These are phyloP conservation scores for Ochropacha duplaris DNA, from an alignment of 2,888 invertebrate species.

Conservation along the genomic window DNA sequence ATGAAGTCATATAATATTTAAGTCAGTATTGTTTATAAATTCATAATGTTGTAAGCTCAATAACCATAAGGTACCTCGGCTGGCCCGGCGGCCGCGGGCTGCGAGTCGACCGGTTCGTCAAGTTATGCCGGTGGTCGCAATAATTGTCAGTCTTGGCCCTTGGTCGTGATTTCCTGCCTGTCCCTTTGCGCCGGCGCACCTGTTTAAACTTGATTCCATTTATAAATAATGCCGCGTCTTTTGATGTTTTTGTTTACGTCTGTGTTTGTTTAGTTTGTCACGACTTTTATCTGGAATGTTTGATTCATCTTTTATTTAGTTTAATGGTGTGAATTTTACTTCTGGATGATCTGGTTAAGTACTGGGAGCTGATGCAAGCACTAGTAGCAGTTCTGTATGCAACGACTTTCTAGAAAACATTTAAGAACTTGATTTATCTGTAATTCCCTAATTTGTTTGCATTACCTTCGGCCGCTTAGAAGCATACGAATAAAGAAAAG, in stretches of 20 bases:
- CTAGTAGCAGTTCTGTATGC: no score
- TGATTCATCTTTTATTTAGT: background rate
- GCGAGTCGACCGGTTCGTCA: background rate
- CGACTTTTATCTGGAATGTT: background rate
- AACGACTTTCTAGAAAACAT: no score
- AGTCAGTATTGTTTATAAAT: background rate
- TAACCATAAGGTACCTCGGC: background rate
- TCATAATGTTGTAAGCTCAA: background rate
- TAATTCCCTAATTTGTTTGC: no score
- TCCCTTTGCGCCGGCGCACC: background rate
- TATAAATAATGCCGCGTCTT: background rate
- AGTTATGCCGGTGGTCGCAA: background rate
- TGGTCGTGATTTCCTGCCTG: constrained; percentile 9
- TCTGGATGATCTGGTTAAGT: no score
- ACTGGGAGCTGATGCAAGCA: no score
- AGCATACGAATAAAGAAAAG: no score
- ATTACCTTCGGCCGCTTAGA: no score
- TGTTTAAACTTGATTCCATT: background rate
- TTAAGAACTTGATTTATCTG: no score
- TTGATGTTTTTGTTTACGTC: background rate
- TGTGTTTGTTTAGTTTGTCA: background rate
- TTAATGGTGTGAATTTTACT: no score
- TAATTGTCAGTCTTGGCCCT: constrained; percentile 4
- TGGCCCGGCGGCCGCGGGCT: no score
- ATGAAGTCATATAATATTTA: background rate